Evolutionary conservation across 2,888 invertebrate genomes (phyloP).

Genomic region (Acrobasis suavella): DNA sequence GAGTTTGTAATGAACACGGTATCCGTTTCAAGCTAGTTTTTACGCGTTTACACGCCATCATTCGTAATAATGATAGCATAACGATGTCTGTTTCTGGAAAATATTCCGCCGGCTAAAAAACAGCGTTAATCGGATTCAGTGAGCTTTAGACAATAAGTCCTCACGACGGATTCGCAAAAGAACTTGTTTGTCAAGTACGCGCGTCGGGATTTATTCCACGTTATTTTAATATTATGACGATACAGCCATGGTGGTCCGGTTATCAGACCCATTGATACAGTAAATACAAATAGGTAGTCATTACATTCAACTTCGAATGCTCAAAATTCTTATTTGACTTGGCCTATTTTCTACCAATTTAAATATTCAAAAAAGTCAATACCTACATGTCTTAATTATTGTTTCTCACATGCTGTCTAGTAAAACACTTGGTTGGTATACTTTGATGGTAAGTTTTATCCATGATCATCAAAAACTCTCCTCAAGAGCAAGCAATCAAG

Average conservation of each 20-base stretch:
- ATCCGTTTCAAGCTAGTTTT: constrained; percentile 22
- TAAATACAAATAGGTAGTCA: too few species aligned
- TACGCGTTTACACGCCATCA: constrained; percentile 17
- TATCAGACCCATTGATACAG: background rate
- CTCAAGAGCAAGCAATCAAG: too few species aligned
- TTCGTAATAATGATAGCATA: constrained; percentile 16
- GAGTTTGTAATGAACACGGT: constrained; percentile 12
- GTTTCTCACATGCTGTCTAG: too few species aligned
- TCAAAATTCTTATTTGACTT: background rate
- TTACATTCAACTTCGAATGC: too few species aligned
- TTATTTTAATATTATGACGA: background rate
- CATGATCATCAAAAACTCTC: too few species aligned
- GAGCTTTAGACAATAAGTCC: constrained; percentile 12
- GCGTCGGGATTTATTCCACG: constrained; percentile 8
- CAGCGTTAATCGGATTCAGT: constrained; percentile 14
- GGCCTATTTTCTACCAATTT: background rate
- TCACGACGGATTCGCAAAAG: constrained; percentile 1
- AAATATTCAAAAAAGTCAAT: too few species aligned
- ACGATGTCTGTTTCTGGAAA: constrained; percentile 19
- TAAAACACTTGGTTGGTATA: too few species aligned
- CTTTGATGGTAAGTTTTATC: too few species aligned
- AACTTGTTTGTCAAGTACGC: background rate
- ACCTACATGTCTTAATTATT: too few species aligned
- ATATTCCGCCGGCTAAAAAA: constrained; percentile 18
- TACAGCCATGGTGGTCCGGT: background rate